Evolutionary conservation across 2,797 vertebrate genomes (phyloP).

Genomic region (Meda fulgida): DNA sequence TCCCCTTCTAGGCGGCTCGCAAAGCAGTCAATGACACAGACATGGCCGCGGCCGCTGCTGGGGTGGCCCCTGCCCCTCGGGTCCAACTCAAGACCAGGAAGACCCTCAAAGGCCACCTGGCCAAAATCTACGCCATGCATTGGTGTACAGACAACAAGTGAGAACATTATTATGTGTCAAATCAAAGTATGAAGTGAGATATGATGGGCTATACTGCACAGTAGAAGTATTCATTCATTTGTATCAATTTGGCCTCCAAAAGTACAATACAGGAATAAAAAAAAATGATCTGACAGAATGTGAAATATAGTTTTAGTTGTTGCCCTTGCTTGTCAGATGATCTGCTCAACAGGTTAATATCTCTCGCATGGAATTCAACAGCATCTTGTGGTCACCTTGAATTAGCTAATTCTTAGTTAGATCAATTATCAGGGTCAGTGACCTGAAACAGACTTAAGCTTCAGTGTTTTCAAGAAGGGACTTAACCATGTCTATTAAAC

Average conservation of each 20-base stretch:
- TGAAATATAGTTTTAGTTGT: background rate
- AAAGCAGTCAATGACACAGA: slow-evolving; percentile 74
- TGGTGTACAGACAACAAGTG: slow-evolving; percentile 88
- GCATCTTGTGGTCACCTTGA: slow-evolving; percentile 43
- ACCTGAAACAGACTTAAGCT: slow-evolving; percentile 37
- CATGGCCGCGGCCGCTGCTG: slow-evolving; percentile 67
- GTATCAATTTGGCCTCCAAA: background rate
- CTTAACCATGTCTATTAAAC: background rate
- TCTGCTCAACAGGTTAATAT: slow-evolving; percentile 25
- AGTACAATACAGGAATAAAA: background rate
- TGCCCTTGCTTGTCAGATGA: slow-evolving; percentile 30
- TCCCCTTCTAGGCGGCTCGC: slow-evolving; percentile 71
- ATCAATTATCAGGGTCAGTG: slow-evolving; percentile 49
- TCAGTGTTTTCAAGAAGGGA: background rate
- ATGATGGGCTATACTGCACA: background rate
- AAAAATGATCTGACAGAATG: background rate
- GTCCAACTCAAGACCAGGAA: slow-evolving; percentile 89
- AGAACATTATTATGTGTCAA: background rate
- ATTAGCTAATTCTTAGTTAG: slow-evolving; percentile 55
- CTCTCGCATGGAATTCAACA: slow-evolving; percentile 17
- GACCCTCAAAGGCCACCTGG: slow-evolving; percentile 88
- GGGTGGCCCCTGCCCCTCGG: slow-evolving; percentile 74
- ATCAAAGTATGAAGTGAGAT: background rate
- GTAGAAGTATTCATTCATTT: background rate
- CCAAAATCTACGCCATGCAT: slow-evolving; percentile 92